A percentile compares a stretch with the other conserved stretches of the same genome.
Evolutionary conservation across 92 coral and sea anemone genomes (phyloP).

Genomic region (Zoanthus solanderi): DNA sequence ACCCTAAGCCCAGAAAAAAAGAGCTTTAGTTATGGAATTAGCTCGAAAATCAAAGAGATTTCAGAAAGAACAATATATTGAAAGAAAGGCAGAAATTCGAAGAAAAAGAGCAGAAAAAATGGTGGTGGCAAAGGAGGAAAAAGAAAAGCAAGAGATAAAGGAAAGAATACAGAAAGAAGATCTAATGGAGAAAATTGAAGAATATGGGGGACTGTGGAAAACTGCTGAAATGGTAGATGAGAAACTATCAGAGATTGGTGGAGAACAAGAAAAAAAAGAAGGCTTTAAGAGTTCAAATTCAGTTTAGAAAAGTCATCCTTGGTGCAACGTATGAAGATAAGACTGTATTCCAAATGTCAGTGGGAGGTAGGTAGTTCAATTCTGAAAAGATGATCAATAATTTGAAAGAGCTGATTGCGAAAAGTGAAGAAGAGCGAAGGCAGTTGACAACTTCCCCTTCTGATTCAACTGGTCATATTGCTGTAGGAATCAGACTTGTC

Average conservation of each 20-base stretch:
- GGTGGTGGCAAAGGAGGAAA: conserved; percentile 11
- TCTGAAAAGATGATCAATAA: not conserved
- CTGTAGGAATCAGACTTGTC: conserved; percentile 16
- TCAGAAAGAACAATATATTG: conserved; percentile 3
- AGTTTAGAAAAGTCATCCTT: conserved; percentile 19
- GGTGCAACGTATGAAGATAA: conserved; percentile 45
- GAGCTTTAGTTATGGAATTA: conserved; percentile 15
- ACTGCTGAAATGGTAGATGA: not conserved
- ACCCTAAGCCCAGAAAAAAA: conserved; percentile 19
- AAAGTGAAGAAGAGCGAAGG: conserved; percentile 21
- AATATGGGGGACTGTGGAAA: conserved; percentile 39
- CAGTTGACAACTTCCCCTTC: not conserved
- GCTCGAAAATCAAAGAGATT: conserved; percentile 18
- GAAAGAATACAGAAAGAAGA: conserved; percentile 30
- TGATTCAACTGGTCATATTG: not conserved
- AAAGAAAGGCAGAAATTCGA: conserved; percentile 17
- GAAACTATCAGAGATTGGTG: not conserved
- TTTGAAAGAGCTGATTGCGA: conserved; percentile 2
- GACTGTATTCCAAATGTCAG: conserved; percentile 31
- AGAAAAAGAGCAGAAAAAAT: conserved; percentile 20
- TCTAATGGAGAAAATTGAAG: conserved; percentile 23
- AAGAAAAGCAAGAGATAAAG: conserved; percentile 30
- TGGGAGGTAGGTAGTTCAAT: not conserved
- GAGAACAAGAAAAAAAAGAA: not conserved
- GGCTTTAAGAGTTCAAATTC: conserved; percentile 4